A percentile compares a stretch with the other conserved stretches of the same genome.
These are phyloP conservation scores for Echinarachnius parma DNA, from an alignment of 53 echinoderm and acorn worm genomes.

Conservation along the genomic window DNA sequence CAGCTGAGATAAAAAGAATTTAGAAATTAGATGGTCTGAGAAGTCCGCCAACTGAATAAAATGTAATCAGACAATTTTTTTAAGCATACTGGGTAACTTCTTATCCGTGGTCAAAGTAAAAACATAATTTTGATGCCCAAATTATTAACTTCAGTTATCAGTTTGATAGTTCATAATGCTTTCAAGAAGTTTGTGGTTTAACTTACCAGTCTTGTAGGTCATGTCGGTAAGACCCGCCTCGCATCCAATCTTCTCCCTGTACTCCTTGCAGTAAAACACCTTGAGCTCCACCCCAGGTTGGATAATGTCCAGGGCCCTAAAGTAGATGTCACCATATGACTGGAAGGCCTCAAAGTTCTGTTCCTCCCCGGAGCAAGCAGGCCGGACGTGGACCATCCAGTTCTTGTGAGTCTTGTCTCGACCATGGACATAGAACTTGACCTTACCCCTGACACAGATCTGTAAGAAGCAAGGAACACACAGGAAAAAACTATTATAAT, in stretches of 20 bases:
- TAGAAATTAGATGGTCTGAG: neutral
- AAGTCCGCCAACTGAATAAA: no score
- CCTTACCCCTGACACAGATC: conserved; percentile 10
- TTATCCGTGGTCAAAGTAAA: no score
- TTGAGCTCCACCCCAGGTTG: conserved; percentile 23
- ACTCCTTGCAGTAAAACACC: conserved; percentile 34
- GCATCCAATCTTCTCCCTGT: conserved; percentile 22
- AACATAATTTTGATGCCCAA: no score
- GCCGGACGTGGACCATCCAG: conserved; percentile 17
- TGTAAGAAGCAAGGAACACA: neutral
- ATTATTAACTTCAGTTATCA: no score
- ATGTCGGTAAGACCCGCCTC: neutral
- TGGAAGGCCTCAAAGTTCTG: conserved; percentile 43
- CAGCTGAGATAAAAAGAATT: neutral
- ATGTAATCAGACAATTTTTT: no score
- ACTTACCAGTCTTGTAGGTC: conserved; percentile 9
- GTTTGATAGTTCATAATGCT: no score
- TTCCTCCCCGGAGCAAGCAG: conserved; percentile 9
- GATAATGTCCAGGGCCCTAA: conserved; percentile 13
- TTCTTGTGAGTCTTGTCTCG: conserved; percentile 17
- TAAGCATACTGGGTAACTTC: no score
- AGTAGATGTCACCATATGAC: conserved; percentile 36
- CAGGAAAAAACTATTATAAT: neutral
- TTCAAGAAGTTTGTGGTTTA: neutral
- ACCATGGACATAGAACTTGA: conserved; percentile 9